A percentile compares a stretch with the other conserved stretches of the same genome.
Conservation (phyloP, 2,797 vertebrate genomes). For the Megalops cyprinoides region DNA sequence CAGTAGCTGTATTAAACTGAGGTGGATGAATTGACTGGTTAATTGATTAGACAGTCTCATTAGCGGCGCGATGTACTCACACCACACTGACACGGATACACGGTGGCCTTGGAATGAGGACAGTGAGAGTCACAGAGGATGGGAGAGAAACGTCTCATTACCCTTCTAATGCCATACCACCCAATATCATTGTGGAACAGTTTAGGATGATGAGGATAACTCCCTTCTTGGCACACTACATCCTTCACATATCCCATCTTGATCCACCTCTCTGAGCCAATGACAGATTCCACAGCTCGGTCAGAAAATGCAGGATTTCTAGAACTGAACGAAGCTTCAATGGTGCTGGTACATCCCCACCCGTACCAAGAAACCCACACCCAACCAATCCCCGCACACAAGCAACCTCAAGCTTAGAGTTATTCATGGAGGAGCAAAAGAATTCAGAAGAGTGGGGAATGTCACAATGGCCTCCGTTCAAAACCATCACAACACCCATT, state of each 20-base stretch:
- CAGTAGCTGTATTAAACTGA: neutral
- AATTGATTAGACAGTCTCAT: neutral
- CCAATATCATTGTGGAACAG: neutral
- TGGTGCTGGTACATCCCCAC: too few relatives aligned
- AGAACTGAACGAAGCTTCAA: neutral
- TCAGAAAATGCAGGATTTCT: neutral
- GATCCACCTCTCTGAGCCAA: neutral
- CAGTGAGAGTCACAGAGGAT: neutral
- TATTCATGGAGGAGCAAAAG: neutral
- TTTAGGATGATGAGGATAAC: neutral
- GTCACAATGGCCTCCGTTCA: neutral
- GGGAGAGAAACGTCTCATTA: neutral
- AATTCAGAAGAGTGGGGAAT: neutral
- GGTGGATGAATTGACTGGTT: slow-evolving; percentile 53
- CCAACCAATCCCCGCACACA: too few relatives aligned
- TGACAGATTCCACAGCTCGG: neutral
- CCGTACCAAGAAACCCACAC: too few relatives aligned
- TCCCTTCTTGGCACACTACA: neutral
- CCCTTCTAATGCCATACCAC: neutral
- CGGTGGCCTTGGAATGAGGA: neutral
- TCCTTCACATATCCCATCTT: neutral
- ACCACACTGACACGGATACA: neutral
- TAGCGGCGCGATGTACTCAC: neutral
- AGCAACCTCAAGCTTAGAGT: too few relatives aligned
- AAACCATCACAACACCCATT: neutral